These are phyloP conservation scores for Salvelinus fontinalis DNA, from an alignment of 2,113 vertebrate genomes.

Conservation along the genomic window DNA sequence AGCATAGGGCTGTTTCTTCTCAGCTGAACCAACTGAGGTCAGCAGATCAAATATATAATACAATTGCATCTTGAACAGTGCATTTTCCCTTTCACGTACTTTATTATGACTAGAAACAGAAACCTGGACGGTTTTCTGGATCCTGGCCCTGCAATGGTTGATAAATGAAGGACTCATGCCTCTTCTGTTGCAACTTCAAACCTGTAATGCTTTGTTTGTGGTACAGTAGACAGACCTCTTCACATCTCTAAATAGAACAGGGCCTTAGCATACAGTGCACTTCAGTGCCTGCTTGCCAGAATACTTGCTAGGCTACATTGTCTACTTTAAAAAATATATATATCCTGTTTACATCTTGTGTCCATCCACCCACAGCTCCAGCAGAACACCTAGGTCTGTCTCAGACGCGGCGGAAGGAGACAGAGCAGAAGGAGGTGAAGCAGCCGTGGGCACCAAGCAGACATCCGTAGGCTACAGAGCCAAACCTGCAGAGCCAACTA, in stretches of 20 bases:
- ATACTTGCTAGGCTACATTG: neutral
- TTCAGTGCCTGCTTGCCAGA: neutral
- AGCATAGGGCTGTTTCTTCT: neutral
- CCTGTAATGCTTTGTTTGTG: neutral
- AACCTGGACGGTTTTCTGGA: neutral
- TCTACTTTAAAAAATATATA: neutral
- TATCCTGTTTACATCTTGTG: neutral
- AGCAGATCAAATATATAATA: neutral
- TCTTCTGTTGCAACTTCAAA: neutral
- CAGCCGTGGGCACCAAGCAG: conserved; percentile 72
- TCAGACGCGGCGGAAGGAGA: conserved; percentile 85
- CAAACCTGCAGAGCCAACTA: conserved; percentile 75
- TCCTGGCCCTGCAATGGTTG: conserved; percentile 15
- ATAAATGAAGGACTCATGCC: neutral
- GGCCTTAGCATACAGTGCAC: neutral
- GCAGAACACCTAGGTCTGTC: conserved; percentile 85
- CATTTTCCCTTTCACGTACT: neutral
- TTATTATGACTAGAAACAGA: neutral
- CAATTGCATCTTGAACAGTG: neutral
- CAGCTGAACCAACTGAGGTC: neutral
- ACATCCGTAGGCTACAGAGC: conserved; percentile 72
- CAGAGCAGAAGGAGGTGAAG: conserved; percentile 85
- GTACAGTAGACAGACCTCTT: neutral
- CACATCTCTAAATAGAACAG: neutral
- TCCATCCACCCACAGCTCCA: conserved; percentile 75